Conservation (phyloP, 2,113 vertebrate species). For the Paracanthobrama guichenoti region DNA sequence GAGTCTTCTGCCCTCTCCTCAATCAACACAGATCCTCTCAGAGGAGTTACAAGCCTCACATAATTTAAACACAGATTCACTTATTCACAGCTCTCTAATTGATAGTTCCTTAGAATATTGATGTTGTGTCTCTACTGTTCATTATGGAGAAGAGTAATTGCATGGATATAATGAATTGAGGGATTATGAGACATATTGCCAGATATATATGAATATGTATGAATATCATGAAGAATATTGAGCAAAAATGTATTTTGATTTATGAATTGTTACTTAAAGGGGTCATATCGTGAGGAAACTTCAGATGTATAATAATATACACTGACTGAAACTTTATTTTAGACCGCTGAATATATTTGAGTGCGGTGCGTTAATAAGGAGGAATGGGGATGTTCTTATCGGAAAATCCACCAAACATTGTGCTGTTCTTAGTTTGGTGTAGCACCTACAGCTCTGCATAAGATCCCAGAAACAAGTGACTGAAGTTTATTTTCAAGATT, state of each 20-base stretch:
- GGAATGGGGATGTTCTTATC: not conserved
- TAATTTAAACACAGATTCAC: constrained; percentile 49
- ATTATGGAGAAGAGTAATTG: constrained; percentile 10
- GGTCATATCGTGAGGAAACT: not conserved
- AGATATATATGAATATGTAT: not conserved
- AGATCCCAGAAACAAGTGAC: too few relatives aligned
- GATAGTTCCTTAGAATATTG: constrained; percentile 4
- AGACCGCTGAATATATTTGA: not conserved
- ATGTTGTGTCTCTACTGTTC: not conserved
- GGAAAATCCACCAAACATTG: not conserved
- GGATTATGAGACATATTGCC: not conserved
- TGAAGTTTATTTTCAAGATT: too few relatives aligned
- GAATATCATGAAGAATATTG: not conserved
- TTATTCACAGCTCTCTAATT: constrained; percentile 47
- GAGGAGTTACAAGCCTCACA: constrained; percentile 43
- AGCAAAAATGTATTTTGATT: not conserved
- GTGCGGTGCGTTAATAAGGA: not conserved
- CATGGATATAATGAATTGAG: not conserved
- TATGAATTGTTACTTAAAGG: not conserved
- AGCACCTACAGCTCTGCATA: not conserved
- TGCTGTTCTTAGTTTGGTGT: not conserved
- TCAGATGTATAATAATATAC: not conserved
- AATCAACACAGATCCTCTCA: constrained; percentile 66
- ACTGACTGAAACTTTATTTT: not conserved
- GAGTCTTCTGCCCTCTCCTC: constrained; percentile 61